Conservation (phyloP, 2,113 vertebrate species). For the Thinocorus orbignyianus region DNA sequence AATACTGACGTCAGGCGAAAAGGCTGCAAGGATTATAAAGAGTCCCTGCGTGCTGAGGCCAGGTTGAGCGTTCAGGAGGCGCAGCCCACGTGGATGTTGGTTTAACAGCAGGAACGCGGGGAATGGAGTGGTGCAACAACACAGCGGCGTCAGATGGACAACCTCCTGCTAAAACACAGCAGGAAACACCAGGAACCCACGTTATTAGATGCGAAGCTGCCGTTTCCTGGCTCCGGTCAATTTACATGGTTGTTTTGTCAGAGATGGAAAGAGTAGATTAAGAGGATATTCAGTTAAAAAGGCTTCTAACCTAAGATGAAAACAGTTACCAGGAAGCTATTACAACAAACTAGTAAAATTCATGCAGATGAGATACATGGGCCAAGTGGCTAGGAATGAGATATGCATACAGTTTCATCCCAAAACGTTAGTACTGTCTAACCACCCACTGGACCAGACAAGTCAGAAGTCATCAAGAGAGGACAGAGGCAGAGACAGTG, state of each 20-base stretch:
- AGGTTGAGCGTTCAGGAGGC: not conserved
- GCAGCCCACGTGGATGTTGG: not conserved
- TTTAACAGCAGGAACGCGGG: accelerated
- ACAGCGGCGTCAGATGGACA: not conserved
- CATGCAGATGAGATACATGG: accelerated
- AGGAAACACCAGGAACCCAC: not conserved
- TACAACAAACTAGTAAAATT: not conserved
- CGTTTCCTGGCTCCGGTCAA: not conserved
- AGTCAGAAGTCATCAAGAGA: not conserved
- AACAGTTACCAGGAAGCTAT: not conserved
- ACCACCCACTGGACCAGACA: not conserved
- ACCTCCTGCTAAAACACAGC: not conserved
- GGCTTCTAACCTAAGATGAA: not conserved
- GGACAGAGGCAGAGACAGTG: accelerated
- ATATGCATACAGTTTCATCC: accelerated
- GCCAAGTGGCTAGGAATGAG: not conserved
- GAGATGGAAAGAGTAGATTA: not conserved
- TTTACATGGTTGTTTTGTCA: not conserved
- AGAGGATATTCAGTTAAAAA: not conserved
- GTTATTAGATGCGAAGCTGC: not conserved
- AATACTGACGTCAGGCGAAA: not conserved
- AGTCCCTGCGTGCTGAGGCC: not conserved
- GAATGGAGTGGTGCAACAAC: not conserved
- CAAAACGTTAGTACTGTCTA: not conserved
- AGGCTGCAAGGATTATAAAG: not conserved